phyloP scores from a whole-genome alignment of 2,797 vertebrate genomes.

The Eupleurogrammus muticus region DNA sequence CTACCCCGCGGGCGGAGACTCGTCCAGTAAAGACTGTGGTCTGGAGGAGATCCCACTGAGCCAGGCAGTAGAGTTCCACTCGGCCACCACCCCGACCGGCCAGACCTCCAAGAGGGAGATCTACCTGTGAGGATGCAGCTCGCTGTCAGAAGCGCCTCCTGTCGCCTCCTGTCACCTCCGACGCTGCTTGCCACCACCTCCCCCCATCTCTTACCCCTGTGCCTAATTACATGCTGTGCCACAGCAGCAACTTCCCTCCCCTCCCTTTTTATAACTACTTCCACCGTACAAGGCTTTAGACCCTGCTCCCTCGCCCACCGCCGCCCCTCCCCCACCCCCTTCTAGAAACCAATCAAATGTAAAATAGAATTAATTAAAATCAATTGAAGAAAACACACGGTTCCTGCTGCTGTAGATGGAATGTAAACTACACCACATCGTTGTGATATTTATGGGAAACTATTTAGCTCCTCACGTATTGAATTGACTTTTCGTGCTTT shows the following conservation, averaged over 20 bases:
- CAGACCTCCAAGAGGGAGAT: conserved; percentile 98
- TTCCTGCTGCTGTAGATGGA: conserved; percentile 69
- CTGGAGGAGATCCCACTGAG: conserved; percentile 97
- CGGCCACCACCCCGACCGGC: conserved; percentile 90
- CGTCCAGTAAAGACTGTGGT: conserved; percentile 93
- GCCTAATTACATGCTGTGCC: conserved; percentile 88
- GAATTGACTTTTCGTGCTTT: conserved; percentile 70
- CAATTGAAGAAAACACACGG: conserved; percentile 53
- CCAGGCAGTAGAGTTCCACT: conserved; percentile 94
- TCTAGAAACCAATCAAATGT: conserved; percentile 72
- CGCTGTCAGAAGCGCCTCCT: conserved; percentile 24
- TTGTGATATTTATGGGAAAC: conserved; percentile 81
- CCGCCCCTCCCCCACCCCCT: conserved; percentile 31
- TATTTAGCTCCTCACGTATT: conserved; percentile 73
- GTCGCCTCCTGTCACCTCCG: conserved; percentile 2
- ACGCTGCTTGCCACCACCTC: conserved; percentile 41
- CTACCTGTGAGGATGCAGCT: conserved; percentile 91
- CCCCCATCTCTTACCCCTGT: conserved; percentile 82
- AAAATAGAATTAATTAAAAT: conserved; percentile 63
- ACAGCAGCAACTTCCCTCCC: conserved; percentile 48
- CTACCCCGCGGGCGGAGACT: conserved; percentile 93
- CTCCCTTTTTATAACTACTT: conserved; percentile 83
- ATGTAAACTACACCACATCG: conserved; percentile 82
- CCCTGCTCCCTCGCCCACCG: conserved; percentile 44
- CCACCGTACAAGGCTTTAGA: conserved; percentile 79